Conservation (phyloP, 2,113 vertebrate species). For the Trichomycterus rosablanca region DNA sequence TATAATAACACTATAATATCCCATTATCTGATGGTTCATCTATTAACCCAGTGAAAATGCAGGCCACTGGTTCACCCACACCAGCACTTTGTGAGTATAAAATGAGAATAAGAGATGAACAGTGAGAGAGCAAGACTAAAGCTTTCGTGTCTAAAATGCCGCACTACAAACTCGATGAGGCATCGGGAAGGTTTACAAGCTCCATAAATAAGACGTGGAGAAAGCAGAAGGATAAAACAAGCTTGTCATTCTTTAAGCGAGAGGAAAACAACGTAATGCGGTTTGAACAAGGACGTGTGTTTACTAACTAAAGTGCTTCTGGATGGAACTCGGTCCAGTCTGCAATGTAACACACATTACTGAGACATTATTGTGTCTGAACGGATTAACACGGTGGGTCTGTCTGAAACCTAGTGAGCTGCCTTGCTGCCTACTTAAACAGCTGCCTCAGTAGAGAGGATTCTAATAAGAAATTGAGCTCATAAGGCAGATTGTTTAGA, state of each 20-base stretch:
- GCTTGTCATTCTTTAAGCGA: not conserved
- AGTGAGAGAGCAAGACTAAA: not conserved
- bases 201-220: conserved; percentile 19
- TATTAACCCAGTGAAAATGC: too few species aligned
- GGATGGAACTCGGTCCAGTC: not conserved
- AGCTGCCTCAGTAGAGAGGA: too few species aligned
- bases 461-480: too few species aligned
- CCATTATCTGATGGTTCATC: too few species aligned
- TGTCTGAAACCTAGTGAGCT: too few species aligned
- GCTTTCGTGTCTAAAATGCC: conserved; percentile 9
- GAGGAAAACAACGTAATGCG: not conserved
- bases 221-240: not conserved
- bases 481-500: too few species aligned
- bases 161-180: conserved; percentile 20
- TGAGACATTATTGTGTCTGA: too few species aligned
- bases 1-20: too few species aligned
- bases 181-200: conserved; percentile 22
- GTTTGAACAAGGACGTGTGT: not conserved
- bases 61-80: too few species aligned
- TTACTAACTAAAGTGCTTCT: conserved; percentile 1
- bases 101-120: not conserved
- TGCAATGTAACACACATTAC: not conserved
- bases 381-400: too few species aligned
- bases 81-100: too few species aligned
- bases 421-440: too few species aligned